These are phyloP conservation scores for Temnothorax longispinosus DNA, from an alignment of 1,140 invertebrate genomes.

Conservation along the genomic window DNA sequence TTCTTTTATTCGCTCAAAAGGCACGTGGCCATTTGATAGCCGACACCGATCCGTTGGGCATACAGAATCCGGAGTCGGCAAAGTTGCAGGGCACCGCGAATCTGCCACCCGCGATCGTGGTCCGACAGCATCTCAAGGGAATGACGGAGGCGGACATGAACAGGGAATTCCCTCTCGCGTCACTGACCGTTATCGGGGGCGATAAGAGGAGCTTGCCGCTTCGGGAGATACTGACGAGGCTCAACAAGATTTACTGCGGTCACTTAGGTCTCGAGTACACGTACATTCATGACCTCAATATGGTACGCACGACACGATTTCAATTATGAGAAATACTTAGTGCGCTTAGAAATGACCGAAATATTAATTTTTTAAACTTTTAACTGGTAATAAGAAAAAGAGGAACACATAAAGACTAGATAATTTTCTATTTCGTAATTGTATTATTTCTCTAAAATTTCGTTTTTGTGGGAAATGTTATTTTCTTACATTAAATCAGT, in stretches of 20 bases:
- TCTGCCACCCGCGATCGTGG: conserved; percentile 76
- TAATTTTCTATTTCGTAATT: background rate
- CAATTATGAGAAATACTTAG: background rate
- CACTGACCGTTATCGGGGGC: conserved; percentile 91
- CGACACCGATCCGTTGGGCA: conserved; percentile 91
- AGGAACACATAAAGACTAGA: background rate
- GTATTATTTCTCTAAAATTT: too few species aligned
- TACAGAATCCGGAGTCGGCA: conserved; percentile 82
- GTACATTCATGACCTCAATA: conserved; percentile 91
- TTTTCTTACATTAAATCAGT: too few species aligned
- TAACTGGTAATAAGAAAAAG: background rate
- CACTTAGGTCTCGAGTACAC: conserved; percentile 95
- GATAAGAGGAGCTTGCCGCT: conserved; percentile 86
- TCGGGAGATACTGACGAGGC: conserved; percentile 91
- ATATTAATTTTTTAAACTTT: background rate
- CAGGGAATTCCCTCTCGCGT: conserved; percentile 89
- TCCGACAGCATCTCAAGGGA: conserved; percentile 81
- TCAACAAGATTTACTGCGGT: conserved; percentile 90
- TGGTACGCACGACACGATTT: conserved; percentile 22
- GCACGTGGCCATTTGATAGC: conserved; percentile 93
- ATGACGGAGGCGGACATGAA: conserved; percentile 89
- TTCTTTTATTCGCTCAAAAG: conserved; percentile 80
- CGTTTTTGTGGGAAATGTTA: background rate
- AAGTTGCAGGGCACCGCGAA: conserved; percentile 78
- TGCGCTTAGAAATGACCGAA: background rate